Base-by-base conservation (phyloP, 2,113 vertebrate genomes). In the Triplophysa tibetana region DNA sequence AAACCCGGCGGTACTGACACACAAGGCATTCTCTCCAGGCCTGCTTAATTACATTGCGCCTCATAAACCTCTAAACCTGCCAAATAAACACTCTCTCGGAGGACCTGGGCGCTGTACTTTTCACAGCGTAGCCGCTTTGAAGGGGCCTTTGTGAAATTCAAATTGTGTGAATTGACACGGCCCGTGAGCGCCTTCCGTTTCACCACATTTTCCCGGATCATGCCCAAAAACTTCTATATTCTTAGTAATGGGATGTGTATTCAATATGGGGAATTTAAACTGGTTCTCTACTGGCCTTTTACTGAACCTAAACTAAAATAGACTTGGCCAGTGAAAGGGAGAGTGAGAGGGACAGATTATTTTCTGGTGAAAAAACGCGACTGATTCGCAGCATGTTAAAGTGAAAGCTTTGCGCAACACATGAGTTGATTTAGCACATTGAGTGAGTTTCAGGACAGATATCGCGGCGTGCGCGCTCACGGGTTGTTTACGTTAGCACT, bases 41-140 rank as follows among this genome's bases (percentile, higher is more conserved):
- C 58, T 61, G 26, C 54, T 68, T 75, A 79, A 79, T 79, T 65
- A 79, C 50, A 68, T 33, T 33, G 68, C 26, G 66, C 75, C 58
- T 74, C 68, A 81, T 81, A 56, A 84, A 84, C 75, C 67, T 77
- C 70, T 61, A 81, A 84, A 80, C 60, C 52, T 52, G 61, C 68
- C 41, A 73, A 75, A 68, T 77, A 74, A 81, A 68, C 70, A 66
- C 23, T 45, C 52, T 60, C 60, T 68, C 69, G 14, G n/a, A 78
- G 21, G 41, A 65, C 48, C 75, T 33, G 60, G n/a, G 56, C 6
- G 23, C 63, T 43, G 33, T 62, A 33, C 63, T 41, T 45, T 75
- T 45, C 45, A 68, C 26, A 17, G 52, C 13, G 3, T 6, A 52
- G 58, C n/a, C 2, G 21, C 26, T 72, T 61, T 17, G 16, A 56